phyloP scores from a whole-genome alignment of 2,888 invertebrate genomes.

The Mesorhabditis spiculigera region DNA sequence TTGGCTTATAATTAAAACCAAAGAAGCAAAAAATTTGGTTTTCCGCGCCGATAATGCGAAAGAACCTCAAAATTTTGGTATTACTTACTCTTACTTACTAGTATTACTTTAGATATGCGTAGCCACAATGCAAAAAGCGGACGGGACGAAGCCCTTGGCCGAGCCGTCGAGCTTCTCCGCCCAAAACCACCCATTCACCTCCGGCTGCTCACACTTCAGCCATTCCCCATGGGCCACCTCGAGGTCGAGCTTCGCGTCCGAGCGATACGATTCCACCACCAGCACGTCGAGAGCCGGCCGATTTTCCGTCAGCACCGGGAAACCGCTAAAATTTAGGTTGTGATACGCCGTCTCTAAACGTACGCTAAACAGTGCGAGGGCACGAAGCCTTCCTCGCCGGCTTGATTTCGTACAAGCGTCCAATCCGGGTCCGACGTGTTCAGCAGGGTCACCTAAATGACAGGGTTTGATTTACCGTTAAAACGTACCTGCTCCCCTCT shows the following conservation, averaged over 20 bases:
- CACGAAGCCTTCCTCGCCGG: conserved; percentile 26
- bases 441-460: conserved; percentile 16
- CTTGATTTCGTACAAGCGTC: conserved; percentile 19
- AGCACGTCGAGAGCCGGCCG: conserved; percentile 13
- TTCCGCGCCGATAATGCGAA: no score
- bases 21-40: no score
- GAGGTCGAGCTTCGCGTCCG: conserved; percentile 20
- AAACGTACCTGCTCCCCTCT: conserved; percentile 9
- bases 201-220: conserved; percentile 14
- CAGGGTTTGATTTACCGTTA: neutral
- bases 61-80: no score
- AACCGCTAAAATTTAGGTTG: neutral
- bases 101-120: conserved; percentile 21
- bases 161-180: conserved; percentile 17
- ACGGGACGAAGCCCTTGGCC: conserved; percentile 31
- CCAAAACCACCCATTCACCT: conserved; percentile 28
- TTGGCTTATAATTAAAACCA: no score
- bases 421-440: conserved; percentile 30
- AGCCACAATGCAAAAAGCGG: conserved; percentile 25
- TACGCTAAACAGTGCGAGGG: conserved; percentile 18
- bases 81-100: no score
- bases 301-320: no score
- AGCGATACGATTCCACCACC: conserved; percentile 25
- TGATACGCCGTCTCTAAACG: neutral
- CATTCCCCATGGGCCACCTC: conserved; percentile 28